Evolutionary conservation across 2,888 invertebrate species (phyloP).

Genomic region (Cinara cedri): DNA sequence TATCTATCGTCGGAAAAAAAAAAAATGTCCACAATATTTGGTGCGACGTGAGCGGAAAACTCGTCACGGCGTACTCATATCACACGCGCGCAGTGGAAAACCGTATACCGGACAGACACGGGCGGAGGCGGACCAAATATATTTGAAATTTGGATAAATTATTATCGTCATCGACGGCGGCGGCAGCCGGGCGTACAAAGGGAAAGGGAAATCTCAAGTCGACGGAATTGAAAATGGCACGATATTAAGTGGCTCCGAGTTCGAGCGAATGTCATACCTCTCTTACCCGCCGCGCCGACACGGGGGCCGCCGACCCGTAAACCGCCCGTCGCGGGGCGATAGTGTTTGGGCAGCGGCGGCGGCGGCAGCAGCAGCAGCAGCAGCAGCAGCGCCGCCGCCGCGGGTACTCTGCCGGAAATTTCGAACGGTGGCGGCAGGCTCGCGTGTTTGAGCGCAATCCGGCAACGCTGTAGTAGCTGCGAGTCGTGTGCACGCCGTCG

Average conservation of each 20-base stretch:
- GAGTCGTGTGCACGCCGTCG: constrained; percentile 48
- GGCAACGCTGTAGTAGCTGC: constrained; percentile 43
- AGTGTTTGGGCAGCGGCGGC: constrained; percentile 36
- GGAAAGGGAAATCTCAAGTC: constrained; percentile 25
- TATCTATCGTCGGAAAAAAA: too few species aligned
- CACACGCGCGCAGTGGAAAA: too few species aligned
- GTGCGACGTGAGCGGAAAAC: too few species aligned
- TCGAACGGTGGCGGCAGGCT: constrained; percentile 35
- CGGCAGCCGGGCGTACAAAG: neutral
- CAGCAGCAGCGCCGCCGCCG: constrained; percentile 25
- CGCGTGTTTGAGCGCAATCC: constrained; percentile 45
- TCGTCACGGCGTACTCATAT: too few species aligned
- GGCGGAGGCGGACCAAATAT: too few species aligned
- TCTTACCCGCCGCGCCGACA: neutral
- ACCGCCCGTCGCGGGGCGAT: constrained; percentile 39
- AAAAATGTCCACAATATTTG: too few species aligned
- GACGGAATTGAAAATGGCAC: constrained; percentile 54
- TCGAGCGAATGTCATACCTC: constrained; percentile 48
- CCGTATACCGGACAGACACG: too few species aligned
- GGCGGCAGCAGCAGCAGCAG: too few species aligned
- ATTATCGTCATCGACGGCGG: neutral
- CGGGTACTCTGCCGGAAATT: constrained; percentile 29
- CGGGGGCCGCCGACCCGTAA: constrained; percentile 40
- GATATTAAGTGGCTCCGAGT: constrained; percentile 49
- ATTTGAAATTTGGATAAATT: constrained; percentile 30